phyloP scores from a whole-genome alignment of 1,140 invertebrate species.

The Zophobas morio region DNA sequence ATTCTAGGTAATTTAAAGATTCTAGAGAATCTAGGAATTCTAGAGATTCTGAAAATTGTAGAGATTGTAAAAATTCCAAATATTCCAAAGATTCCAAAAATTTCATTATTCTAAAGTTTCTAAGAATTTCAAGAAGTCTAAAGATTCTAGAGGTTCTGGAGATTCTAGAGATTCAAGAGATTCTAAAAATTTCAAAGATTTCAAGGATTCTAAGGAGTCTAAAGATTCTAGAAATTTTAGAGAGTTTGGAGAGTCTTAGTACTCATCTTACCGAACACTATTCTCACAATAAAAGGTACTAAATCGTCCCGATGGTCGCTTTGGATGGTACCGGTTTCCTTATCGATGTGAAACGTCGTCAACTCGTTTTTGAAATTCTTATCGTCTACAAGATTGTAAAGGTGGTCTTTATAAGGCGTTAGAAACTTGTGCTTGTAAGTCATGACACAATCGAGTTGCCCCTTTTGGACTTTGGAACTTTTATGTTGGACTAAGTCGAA shows the following conservation, averaged over 20 bases:
- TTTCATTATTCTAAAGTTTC: no score
- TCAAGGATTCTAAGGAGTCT: no score
- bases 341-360: slow-evolving; percentile 82
- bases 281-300: slow-evolving; percentile 86
- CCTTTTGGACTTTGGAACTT: slow-evolving; percentile 85
- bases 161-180: no score
- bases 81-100: no score
- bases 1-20: no score
- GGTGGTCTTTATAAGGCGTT: slow-evolving; percentile 82
- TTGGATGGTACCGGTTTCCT: slow-evolving; percentile 77
- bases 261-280: slow-evolving; percentile 92
- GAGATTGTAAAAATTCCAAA: no score
- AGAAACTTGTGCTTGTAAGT: slow-evolving; percentile 87
- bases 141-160: no score
- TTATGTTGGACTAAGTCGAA: slow-evolving; percentile 85
- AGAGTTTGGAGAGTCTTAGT: slow-evolving; percentile 71
- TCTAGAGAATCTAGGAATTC: no score
- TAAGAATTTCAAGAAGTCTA: no score
- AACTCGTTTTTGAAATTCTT: slow-evolving; percentile 90
- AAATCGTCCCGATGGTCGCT: slow-evolving; percentile 81
- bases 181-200: no score
- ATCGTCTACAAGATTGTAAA: slow-evolving; percentile 87
- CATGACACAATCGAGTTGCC: slow-evolving; percentile 87
- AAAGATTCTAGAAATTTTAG: no score
- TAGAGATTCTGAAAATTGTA: no score